Percentiles rank a stretch among this genome's conserved stretches.
These are phyloP conservation scores for Glaucomys volans DNA, from an alignment of 2,113 vertebrate species.

Conservation along the genomic window DNA sequence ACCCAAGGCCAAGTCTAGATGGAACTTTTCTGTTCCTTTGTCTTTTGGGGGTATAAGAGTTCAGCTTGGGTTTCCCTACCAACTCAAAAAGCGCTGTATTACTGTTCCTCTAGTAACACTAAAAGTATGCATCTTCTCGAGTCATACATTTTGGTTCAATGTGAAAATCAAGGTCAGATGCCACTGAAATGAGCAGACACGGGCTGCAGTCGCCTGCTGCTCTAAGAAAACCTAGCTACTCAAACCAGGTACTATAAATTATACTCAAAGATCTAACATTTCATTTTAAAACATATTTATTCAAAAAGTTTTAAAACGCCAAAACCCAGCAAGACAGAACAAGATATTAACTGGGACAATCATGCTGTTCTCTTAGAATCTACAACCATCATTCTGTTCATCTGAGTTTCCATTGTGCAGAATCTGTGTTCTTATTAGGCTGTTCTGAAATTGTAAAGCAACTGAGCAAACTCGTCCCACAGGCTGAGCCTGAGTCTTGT, in stretches of 20 bases:
- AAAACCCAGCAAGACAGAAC: background rate
- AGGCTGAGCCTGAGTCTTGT: background rate
- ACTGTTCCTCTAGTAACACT: slow-evolving; percentile 6
- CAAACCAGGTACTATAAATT: slow-evolving; percentile 2
- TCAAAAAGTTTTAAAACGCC: background rate
- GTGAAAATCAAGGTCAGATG: slow-evolving; percentile 24
- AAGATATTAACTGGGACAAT: background rate
- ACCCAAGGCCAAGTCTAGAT: background rate
- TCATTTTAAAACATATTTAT: background rate
- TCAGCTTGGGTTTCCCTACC: background rate
- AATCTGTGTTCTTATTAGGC: background rate
- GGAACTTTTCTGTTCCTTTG: background rate
- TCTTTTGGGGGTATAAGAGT: background rate
- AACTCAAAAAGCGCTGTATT: background rate
- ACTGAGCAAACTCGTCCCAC: background rate
- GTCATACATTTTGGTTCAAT: background rate
- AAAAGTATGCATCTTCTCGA: background rate
- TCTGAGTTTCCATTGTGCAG: background rate
- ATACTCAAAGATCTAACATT: slow-evolving; percentile 21
- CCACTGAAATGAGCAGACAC: background rate
- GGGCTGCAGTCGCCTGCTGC: background rate
- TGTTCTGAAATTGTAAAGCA: background rate
- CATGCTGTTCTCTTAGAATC: slow-evolving; percentile 14
- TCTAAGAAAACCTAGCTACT: background rate
- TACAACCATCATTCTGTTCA: background rate